Base-by-base conservation (phyloP, 2,888 invertebrate genomes). In the Drosophila niveifrons region DNA sequence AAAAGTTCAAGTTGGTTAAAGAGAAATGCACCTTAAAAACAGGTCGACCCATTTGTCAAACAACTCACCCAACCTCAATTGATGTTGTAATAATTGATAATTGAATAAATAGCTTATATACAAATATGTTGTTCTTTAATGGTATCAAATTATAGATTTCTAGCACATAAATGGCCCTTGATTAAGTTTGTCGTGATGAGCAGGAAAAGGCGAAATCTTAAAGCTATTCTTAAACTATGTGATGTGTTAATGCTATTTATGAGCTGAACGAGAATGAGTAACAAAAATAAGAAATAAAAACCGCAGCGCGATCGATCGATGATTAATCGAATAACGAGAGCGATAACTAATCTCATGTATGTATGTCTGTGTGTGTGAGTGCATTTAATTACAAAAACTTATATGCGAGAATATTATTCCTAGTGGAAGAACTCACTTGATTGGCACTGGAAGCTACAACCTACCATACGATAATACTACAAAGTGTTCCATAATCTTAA, bases 361-460 rank as follows among this genome's bases (percentile, higher is more conserved):
- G 34, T 44, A 34, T 59, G 10, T 41, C 23, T 44, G 15, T 43
- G 34, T 43, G 34, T 11, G 11, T 66, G 15, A 50, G 7, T 23
- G n/a, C 17, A 11, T 55, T 51, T 17, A 50, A 51, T 55, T 69
- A 61, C 36, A 46, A 34, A 41, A 58, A 8, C 66, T 46, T 59
- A 55, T 34, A 18, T 2, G 17, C 23, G 23, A 9, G 23, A 9
- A 48, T 48, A 43, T 31, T 31, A 44, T 11, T 36, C 34, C 36
- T 63, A 76, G 28, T 82, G 83, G 83, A 83, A 82, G 80, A 84
- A 75, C 82, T 80, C 71, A 70, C 63, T 72, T 71, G 73, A 86
- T 86, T 86, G 88, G 85, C 85, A 86, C 85, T 86, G 75, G 76
- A 78, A 70, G 56, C 62, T 77, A 71, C 74, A 77, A 67, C 73